Evolutionary conservation across 1,140 invertebrate genomes (phyloP), one percentile per base, ranked within the genome.

Genomic region (Himalopsyche phryganea): DNA sequence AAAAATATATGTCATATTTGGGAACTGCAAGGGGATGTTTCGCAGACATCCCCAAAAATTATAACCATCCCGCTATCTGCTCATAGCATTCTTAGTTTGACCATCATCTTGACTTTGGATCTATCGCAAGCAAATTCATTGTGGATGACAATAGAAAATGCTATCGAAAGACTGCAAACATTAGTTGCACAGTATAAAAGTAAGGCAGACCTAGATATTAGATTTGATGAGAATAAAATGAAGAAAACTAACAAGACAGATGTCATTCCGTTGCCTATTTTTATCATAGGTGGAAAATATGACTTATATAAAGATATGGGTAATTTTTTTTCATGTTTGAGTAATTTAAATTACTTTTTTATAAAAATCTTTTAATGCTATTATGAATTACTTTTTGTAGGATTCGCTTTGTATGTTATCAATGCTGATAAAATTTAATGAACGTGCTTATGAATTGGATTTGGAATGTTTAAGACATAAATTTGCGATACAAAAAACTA

Each of bases 1-100:
- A 92, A 92, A 69, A 88, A 87, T 69, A 80, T 94, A 23, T 88
- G 90, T 58, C 90, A 95, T 61, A 85, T 95, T 18, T 95, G 90
- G 90, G 93, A 96, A 75, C 75, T 94, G 28, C 92, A 90, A 2
- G 88, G 90, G n/a, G 54, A 65, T 36, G 48, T 54, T 15, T 50
- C 44, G 7, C 47, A 44, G 15, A 50, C 53, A 6, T 14, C 50
- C 15, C 53, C 50, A 17, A 28, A 28, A 9, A 50, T 53, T 6
- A 14, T 57, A 9, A 53, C 13, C 13, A 42, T 60, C 14, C 58
- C 62, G 7, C 18, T 57, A 1, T 17, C 18, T 7, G 58, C 57
- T 13, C 42, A 58, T 38, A 33, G 17, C 6, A 19, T 40, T 3
- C 11, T 18, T 7, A 44, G 38, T 10, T 19, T 47, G 18, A 45